These are phyloP conservation scores for Pandemis cinnamomeana DNA, from an alignment of 2,888 invertebrate genomes.

Conservation along the genomic window DNA sequence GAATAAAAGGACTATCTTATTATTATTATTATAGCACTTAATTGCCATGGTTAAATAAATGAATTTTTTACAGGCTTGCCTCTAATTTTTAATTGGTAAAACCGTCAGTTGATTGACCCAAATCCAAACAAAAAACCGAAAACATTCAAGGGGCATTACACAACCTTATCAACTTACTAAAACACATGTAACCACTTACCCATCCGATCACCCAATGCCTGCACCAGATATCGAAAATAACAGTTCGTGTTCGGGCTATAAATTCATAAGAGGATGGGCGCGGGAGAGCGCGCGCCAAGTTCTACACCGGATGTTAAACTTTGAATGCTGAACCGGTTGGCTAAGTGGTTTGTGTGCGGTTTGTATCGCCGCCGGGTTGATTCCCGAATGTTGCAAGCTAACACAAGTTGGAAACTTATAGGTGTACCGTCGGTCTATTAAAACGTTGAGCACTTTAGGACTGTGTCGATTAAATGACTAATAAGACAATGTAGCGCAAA, in stretches of 20 bases:
- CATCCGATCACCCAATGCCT: constrained; percentile 54
- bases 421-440: too few species aligned
- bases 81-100: too few species aligned
- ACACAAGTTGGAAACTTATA: constrained; percentile 4
- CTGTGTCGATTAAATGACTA: too few species aligned
- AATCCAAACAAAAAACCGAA: constrained; percentile 10
- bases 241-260: constrained; percentile 68
- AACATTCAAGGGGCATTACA: neutral
- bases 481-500: too few species aligned
- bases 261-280: constrained; percentile 56
- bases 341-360: constrained; percentile 26
- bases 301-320: constrained; percentile 32
- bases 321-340: constrained; percentile 28
- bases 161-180: constrained; percentile 62
- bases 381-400: constrained; percentile 20
- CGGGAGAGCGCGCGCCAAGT: constrained; percentile 32
- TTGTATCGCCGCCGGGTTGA: constrained; percentile 16
- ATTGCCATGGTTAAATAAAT: too few species aligned
- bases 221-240: constrained; percentile 64
- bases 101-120: neutral
- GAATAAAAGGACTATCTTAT: too few species aligned
- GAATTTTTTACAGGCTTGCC: too few species aligned
- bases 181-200: constrained; percentile 66
- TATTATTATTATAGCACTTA: too few species aligned
- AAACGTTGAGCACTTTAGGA: too few species aligned